phyloP scores from a whole-genome alignment of 2,888 invertebrate species.

The Idaea aversata region DNA sequence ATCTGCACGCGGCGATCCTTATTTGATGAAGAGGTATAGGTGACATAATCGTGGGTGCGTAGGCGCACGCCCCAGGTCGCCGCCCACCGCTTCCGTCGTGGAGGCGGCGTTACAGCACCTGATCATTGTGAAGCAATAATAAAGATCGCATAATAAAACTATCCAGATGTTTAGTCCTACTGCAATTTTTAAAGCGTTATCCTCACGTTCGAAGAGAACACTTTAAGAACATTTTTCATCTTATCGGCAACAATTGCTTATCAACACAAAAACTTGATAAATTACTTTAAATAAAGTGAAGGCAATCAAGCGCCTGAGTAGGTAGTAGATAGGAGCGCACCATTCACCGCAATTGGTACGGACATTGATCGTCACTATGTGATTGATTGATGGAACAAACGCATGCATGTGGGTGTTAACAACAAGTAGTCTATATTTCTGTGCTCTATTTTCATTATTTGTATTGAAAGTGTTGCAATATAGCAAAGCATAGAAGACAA shows the following conservation, averaged over 20 bases:
- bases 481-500: neutral
- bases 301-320: constrained; percentile 25
- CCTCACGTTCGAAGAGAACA: constrained; percentile 4
- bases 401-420: constrained; percentile 45
- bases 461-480: constrained; percentile 29
- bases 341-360: constrained; percentile 33
- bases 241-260: neutral
- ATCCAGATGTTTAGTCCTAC: constrained; percentile 13
- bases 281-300: neutral
- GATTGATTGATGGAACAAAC: constrained; percentile 51
- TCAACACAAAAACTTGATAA: neutral
- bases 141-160: constrained; percentile 32
- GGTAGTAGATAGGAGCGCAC: constrained; percentile 21
- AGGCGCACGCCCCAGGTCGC: constrained; percentile 58
- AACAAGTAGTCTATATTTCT: constrained; percentile 39
- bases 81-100: constrained; percentile 75
- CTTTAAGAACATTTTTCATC: neutral
- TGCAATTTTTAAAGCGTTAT: constrained; percentile 13
- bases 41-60: constrained; percentile 68
- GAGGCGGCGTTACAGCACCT: constrained; percentile 68
- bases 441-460: constrained; percentile 43
- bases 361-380: constrained; percentile 41
- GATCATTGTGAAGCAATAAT: constrained; percentile 59
- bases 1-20: constrained; percentile 58
- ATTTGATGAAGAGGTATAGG: constrained; percentile 64